Percentiles rank a stretch among this genome's conserved stretches.
Conservation (phyloP, 2,113 vertebrate species). For the Trogon melanurus region DNA sequence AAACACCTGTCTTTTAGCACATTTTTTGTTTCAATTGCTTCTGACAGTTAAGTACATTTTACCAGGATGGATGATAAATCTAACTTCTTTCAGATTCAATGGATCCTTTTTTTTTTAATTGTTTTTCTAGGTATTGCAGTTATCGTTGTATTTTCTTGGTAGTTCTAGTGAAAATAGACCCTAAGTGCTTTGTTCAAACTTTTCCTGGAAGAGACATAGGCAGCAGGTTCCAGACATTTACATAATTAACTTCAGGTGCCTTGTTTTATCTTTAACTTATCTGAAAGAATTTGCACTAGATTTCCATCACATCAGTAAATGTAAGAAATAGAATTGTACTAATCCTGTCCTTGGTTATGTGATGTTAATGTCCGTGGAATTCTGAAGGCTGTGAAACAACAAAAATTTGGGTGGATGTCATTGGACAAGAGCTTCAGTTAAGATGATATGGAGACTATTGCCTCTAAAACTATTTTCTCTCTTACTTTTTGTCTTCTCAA, state of each 20-base stretch:
- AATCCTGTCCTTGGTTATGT: neutral
- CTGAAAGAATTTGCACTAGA: neutral
- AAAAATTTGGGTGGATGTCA: neutral
- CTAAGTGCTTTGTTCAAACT: neutral
- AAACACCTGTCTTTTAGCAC: neutral
- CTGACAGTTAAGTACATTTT: neutral
- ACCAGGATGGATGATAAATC: neutral
- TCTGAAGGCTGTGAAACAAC: neutral
- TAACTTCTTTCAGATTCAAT: neutral
- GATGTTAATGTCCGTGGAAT: neutral
- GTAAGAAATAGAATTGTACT: neutral
- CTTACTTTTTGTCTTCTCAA: neutral
- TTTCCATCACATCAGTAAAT: neutral
- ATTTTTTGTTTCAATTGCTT: neutral
- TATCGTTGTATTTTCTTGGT: neutral
- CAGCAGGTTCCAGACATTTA: neutral
- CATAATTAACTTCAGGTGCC: neutral
- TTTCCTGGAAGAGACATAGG: neutral
- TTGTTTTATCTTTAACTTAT: neutral
- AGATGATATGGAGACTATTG: neutral
- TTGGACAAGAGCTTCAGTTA: neutral
- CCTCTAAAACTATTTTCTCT: neutral
- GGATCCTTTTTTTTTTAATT: neutral
- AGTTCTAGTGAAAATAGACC: neutral
- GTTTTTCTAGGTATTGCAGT: neutral